Conservation (phyloP, 2,113 vertebrate genomes). For the Cacatua alba region DNA sequence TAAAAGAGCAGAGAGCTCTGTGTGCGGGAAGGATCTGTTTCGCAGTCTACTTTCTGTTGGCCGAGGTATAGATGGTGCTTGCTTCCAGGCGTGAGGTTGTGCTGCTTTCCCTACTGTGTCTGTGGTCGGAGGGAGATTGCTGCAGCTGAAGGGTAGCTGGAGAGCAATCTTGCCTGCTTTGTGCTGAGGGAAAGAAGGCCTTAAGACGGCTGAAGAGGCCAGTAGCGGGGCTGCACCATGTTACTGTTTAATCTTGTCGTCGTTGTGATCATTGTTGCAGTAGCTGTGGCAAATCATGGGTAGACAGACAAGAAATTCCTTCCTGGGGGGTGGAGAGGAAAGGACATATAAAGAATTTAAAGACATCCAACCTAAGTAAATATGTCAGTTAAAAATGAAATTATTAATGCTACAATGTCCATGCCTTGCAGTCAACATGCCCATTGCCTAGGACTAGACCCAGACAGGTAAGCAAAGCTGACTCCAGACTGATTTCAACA, state of each 20-base stretch:
- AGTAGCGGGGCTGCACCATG: background rate
- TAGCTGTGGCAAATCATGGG: background rate
- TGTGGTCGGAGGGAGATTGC: background rate
- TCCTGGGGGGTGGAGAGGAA: background rate
- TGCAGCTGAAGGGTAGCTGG: slow-evolving; percentile 5
- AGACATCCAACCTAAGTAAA: background rate
- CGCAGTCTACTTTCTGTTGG: slow-evolving; percentile 8
- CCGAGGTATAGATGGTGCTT: background rate
- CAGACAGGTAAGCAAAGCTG: slow-evolving; percentile 63
- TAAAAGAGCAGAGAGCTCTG: background rate
- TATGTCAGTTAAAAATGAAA: background rate
- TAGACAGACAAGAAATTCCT: slow-evolving; percentile 4
- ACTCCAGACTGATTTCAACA: background rate
- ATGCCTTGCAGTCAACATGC: background rate
- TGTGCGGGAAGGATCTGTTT: slow-evolving; percentile 12
- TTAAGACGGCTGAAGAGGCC: slow-evolving; percentile 1
- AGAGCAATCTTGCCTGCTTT: slow-evolving; percentile 19
- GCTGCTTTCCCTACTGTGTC: slow-evolving; percentile 7
- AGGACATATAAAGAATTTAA: background rate
- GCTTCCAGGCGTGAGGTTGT: slow-evolving; percentile 46
- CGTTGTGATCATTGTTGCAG: slow-evolving; percentile 1
- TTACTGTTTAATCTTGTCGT: background rate
- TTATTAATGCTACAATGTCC: background rate
- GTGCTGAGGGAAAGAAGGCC: background rate
- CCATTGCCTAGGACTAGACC: slow-evolving; percentile 21